These are phyloP conservation scores for Drosophila kuntzei DNA, from an alignment of 2,888 invertebrate genomes.

Conservation along the genomic window DNA sequence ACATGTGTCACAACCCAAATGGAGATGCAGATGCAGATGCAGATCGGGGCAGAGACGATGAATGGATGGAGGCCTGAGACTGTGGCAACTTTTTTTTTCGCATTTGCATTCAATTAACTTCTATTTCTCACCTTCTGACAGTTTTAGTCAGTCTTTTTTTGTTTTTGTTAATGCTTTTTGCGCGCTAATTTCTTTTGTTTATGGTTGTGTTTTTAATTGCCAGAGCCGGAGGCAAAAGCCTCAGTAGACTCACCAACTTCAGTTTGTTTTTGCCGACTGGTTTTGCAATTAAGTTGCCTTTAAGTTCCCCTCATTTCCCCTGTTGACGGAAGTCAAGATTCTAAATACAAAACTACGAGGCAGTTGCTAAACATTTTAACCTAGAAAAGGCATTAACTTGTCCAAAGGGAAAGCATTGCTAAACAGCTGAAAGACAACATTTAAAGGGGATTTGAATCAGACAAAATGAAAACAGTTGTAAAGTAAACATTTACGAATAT, in stretches of 20 bases:
- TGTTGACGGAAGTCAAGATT: slow-evolving; percentile 59
- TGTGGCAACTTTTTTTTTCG: slow-evolving; percentile 43
- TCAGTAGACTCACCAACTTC: slow-evolving; percentile 19
- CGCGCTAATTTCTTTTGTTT: slow-evolving; percentile 70
- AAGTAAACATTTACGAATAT: background rate
- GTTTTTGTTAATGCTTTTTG: slow-evolving; percentile 20
- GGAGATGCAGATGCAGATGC: slow-evolving; percentile 9
- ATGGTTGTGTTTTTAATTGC: slow-evolving; percentile 60
- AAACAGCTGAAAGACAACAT: background rate
- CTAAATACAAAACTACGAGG: slow-evolving; percentile 43
- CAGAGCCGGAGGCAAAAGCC: slow-evolving; percentile 20
- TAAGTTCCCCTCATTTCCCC: slow-evolving; percentile 1
- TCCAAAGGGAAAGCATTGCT: slow-evolving; percentile 56
- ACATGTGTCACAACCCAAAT: slow-evolving; percentile 62
- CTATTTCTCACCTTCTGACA: slow-evolving; percentile 70
- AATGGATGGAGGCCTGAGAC: background rate
- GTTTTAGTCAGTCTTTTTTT: slow-evolving; percentile 26
- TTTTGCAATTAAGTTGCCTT: slow-evolving; percentile 65
- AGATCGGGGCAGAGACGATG: slow-evolving; percentile 6
- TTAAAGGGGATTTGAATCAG: slow-evolving; percentile 1
- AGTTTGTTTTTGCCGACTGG: slow-evolving; percentile 46
- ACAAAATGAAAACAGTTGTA: slow-evolving; percentile 6
- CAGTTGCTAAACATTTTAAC: slow-evolving; percentile 71
- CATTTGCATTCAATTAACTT: slow-evolving; percentile 79
- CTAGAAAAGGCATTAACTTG: slow-evolving; percentile 56